These are phyloP conservation scores for Fratercula arctica DNA, from an alignment of 2,797 vertebrate species.

Conservation along the genomic window DNA sequence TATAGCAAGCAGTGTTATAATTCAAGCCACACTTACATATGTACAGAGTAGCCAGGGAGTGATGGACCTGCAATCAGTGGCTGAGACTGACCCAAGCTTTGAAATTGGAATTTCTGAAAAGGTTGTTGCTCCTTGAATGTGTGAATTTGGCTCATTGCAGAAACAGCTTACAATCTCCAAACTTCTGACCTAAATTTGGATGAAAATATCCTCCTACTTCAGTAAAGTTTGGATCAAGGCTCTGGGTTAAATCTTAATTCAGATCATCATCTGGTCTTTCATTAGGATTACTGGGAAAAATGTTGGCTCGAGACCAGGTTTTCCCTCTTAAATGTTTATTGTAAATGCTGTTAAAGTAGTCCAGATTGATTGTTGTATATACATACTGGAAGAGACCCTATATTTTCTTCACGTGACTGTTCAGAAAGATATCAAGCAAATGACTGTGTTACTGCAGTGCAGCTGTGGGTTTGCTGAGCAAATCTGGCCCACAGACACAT, in stretches of 20 bases:
- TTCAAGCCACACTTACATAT: not conserved
- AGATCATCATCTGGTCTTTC: not conserved
- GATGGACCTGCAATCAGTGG: not conserved
- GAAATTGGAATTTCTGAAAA: not conserved
- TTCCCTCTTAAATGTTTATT: constrained; percentile 7
- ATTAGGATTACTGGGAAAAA: not conserved
- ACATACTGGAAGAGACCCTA: not conserved
- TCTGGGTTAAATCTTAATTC: constrained; percentile 13
- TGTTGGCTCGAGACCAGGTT: not conserved
- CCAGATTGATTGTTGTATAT: not conserved
- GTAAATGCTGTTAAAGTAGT: not conserved
- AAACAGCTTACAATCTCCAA: not conserved
- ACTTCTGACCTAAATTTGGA: not conserved
- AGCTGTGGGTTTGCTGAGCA: constrained; percentile 25
- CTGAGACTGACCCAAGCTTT: not conserved
- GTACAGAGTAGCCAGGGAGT: not conserved
- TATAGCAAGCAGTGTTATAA: not conserved
- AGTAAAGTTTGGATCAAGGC: not conserved
- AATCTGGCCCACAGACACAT: not conserved
- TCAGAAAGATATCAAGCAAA: constrained; percentile 1
- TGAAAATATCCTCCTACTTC: not conserved
- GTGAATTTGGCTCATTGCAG: not conserved
- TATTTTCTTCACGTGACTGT: not conserved
- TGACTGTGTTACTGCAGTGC: not conserved
- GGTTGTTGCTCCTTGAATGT: not conserved